Conservation (phyloP, 2,113 vertebrate species). For the Misgurnus mizolepis region DNA sequence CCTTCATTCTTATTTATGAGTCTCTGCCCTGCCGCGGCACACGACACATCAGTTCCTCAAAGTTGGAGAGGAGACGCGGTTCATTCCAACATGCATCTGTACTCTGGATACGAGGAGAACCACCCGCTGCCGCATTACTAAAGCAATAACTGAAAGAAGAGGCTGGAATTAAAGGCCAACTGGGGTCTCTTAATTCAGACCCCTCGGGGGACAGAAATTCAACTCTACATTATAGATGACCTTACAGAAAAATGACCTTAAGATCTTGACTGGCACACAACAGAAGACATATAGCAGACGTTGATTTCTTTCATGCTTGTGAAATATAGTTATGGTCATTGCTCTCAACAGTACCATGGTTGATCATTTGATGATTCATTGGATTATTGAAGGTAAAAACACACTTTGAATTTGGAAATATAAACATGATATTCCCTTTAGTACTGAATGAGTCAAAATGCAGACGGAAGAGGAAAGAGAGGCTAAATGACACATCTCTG, state of each 20-base stretch:
- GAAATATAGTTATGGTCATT: background rate
- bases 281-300: background rate
- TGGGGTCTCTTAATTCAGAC: constrained; percentile 12
- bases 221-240: constrained; percentile 14
- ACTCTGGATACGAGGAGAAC: constrained; percentile 35
- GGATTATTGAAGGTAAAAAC: too few relatives aligned
- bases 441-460: constrained; percentile 47
- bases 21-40: constrained; percentile 67
- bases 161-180: constrained; percentile 18
- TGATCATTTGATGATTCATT: too few relatives aligned
- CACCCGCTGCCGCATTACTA: background rate
- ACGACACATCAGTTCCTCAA: constrained; percentile 73
- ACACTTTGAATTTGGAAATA: too few relatives aligned
- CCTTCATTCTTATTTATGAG: constrained; percentile 81
- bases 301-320: background rate
- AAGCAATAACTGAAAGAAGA: constrained; percentile 21
- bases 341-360: background rate
- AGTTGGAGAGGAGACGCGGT: constrained; percentile 63
- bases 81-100: constrained; percentile 42
- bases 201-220: constrained; percentile 15
- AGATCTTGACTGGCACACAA: background rate
- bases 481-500: constrained; percentile 50
- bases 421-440: too few relatives aligned
- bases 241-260: constrained; percentile 10
- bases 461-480: constrained; percentile 27